Conservation (phyloP, 2,797 vertebrate species). For the Leptatherina wallacei region DNA sequence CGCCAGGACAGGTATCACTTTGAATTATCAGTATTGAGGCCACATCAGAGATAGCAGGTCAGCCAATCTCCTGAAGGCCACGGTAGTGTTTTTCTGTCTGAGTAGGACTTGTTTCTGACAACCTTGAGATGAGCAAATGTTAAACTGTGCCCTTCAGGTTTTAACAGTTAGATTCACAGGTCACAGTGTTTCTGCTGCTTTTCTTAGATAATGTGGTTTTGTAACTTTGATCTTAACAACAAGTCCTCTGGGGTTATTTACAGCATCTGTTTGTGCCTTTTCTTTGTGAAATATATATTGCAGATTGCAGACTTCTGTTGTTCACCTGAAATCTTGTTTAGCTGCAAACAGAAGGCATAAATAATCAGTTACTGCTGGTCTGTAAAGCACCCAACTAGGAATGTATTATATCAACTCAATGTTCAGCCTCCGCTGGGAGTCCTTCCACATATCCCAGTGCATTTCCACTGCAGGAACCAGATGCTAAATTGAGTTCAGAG, state of each 20-base stretch:
- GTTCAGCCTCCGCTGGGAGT: too few relatives aligned
- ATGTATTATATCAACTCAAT: neutral
- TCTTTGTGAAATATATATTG: neutral
- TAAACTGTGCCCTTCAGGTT: slow-evolving; percentile 20
- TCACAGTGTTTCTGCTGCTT: slow-evolving; percentile 1
- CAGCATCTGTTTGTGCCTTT: neutral
- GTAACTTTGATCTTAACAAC: neutral
- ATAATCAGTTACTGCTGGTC: neutral
- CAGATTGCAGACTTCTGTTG: neutral
- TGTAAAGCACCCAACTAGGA: neutral
- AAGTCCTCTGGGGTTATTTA: neutral
- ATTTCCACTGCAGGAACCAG: too few relatives aligned
- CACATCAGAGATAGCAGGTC: slow-evolving; percentile 48
- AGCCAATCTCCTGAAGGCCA: slow-evolving; percentile 46
- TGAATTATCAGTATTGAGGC: slow-evolving; percentile 62
- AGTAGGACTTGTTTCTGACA: slow-evolving; percentile 52
- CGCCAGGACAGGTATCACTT: slow-evolving; percentile 59
- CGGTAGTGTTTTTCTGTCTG: slow-evolving; percentile 39
- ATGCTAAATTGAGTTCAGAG: too few relatives aligned
- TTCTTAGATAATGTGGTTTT: slow-evolving; percentile 15
- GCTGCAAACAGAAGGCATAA: neutral
- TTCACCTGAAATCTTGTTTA: neutral
- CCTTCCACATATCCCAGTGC: too few relatives aligned
- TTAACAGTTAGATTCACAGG: slow-evolving; percentile 36
- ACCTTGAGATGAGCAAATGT: slow-evolving; percentile 30